phyloP scores from a whole-genome alignment of 2,797 vertebrate genomes.

The Caiman crocodilus region DNA sequence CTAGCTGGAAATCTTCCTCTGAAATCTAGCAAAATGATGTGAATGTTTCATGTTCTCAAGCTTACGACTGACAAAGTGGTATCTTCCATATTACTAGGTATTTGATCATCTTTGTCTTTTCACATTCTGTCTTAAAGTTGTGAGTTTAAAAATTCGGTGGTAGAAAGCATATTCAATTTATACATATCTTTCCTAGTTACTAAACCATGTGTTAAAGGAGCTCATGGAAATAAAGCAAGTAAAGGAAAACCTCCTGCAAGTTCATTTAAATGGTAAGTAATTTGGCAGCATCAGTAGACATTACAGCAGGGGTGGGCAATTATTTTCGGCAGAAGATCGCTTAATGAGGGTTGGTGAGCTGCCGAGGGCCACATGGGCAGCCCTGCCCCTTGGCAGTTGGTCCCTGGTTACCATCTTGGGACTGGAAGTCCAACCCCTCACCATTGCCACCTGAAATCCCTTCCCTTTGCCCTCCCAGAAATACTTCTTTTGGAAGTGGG shows the following conservation, averaged over 20 bases:
- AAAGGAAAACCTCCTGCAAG: conserved; percentile 88
- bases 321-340: no score
- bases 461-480: no score
- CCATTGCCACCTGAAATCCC: no score
- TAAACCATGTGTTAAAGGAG: conserved; percentile 89
- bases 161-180: neutral
- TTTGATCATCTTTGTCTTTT: rapidly evolving
- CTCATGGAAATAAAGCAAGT: conserved; percentile 84
- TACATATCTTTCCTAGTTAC: conserved; percentile 79
- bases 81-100: neutral
- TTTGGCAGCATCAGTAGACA: neutral
- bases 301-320: no score
- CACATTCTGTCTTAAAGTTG: neutral
- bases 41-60: neutral
- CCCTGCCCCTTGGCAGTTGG: no score
- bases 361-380: no score
- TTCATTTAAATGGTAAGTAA: conserved; percentile 91
- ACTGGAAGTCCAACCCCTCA: no score
- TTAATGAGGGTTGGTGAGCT: no score
- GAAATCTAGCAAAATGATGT: neutral
- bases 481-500: no score
- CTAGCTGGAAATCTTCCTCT: neutral
- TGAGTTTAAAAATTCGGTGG: neutral
- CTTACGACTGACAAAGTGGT: neutral
- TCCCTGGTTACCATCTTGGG: no score